A percentile compares a stretch with the other conserved stretches of the same genome.
These are phyloP conservation scores for Vulpes ferrilata DNA, from an alignment of 2,113 vertebrate genomes.

Conservation along the genomic window DNA sequence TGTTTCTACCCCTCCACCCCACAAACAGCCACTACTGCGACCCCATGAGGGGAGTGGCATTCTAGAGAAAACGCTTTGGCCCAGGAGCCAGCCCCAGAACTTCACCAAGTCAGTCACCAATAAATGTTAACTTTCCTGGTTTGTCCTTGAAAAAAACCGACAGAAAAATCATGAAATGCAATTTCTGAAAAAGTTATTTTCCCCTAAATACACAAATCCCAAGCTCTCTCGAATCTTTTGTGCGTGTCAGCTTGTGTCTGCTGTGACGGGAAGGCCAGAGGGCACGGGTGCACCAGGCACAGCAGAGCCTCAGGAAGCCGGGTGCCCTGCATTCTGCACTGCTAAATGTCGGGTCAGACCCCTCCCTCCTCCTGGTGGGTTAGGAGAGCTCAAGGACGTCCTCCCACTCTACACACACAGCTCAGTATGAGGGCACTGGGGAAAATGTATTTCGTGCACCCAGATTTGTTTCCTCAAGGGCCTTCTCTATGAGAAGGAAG, in stretches of 20 bases:
- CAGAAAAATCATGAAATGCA: neutral
- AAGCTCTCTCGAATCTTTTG: neutral
- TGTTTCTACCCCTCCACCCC: fast-evolving
- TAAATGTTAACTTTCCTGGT: neutral
- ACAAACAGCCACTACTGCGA: fast-evolving
- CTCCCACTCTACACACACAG: fast-evolving
- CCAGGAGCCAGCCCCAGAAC: neutral
- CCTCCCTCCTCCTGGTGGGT: neutral
- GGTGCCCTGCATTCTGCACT: fast-evolving
- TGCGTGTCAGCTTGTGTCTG: neutral
- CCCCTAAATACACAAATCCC: neutral
- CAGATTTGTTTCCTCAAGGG: neutral
- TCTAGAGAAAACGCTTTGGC: neutral
- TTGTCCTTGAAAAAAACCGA: neutral
- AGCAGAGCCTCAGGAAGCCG: neutral
- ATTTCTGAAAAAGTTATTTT: neutral
- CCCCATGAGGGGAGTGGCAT: fast-evolving
- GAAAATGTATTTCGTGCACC: fast-evolving
- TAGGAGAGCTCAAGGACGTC: neutral
- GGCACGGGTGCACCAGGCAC: fast-evolving
- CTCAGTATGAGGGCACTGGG: fast-evolving
- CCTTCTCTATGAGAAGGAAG: neutral
- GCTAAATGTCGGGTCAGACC: neutral
- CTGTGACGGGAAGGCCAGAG: neutral
- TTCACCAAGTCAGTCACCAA: neutral